A percentile compares a stretch with the other conserved stretches of the same genome.
These are phyloP conservation scores for Xestia c-nigrum DNA, from an alignment of 2,888 invertebrate genomes.

Conservation along the genomic window DNA sequence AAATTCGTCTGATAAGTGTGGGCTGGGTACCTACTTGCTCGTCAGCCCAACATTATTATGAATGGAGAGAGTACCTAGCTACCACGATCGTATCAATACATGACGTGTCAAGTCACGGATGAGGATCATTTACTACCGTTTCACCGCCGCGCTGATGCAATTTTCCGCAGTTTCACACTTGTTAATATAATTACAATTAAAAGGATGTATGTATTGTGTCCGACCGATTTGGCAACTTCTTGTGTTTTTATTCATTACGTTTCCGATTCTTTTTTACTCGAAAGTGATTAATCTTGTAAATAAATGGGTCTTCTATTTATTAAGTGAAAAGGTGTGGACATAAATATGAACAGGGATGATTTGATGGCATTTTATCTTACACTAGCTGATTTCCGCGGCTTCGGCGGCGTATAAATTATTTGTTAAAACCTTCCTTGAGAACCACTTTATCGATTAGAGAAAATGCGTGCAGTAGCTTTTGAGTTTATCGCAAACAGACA, in stretches of 20 bases:
- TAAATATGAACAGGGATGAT: background rate
- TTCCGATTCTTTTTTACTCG: background rate
- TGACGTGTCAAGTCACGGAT: conserved; percentile 60
- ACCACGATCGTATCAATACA: conserved; percentile 38
- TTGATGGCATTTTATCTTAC: background rate
- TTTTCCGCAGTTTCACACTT: conserved; percentile 55
- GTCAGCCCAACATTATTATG: conserved; percentile 12
- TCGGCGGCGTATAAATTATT: no score
- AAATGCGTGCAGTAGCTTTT: no score
- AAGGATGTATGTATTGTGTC: conserved; percentile 43
- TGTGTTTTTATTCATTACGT: conserved; percentile 2
- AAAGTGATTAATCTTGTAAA: background rate
- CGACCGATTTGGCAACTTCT: conserved; percentile 38
- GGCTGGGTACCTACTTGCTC: background rate
- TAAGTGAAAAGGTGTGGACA: background rate
- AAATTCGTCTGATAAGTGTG: background rate
- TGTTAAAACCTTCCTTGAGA: no score
- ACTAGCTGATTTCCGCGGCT: no score
- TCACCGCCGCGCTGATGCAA: conserved; percentile 52
- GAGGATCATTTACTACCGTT: conserved; percentile 52
- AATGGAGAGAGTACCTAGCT: conserved; percentile 5
- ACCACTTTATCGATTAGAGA: no score
- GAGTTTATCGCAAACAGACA: no score
- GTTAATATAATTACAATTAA: conserved; percentile 41
- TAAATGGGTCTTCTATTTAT: background rate